Evolutionary conservation across 2,888 invertebrate genomes (phyloP).

Genomic region (Agrotis segetum): DNA sequence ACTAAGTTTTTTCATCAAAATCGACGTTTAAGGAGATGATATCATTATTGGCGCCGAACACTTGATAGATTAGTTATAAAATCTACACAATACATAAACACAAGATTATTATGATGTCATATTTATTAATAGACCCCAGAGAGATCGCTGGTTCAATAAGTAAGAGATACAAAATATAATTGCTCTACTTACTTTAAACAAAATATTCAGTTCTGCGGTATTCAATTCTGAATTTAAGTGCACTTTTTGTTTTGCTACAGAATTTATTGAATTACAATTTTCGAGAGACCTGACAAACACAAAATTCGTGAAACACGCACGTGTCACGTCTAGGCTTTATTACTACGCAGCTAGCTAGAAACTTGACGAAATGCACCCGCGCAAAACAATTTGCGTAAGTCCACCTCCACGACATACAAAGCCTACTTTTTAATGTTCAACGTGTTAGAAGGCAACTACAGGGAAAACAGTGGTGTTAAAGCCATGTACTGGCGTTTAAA

Average conservation of each 20-base stretch:
- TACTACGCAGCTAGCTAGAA: background rate
- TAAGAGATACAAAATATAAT: slow-evolving; percentile 33
- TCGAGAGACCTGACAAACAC: background rate
- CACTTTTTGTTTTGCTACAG: background rate
- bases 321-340: too few relatives aligned
- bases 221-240: slow-evolving; percentile 20
- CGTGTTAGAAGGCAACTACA: too few relatives aligned
- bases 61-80: slow-evolving; percentile 57
- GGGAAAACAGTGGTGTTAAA: too few relatives aligned
- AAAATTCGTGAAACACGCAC: background rate
- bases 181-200: slow-evolving; percentile 31
- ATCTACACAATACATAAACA: slow-evolving; percentile 56
- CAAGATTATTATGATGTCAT: slow-evolving; percentile 58
- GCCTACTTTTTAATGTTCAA: too few relatives aligned
- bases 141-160: slow-evolving; percentile 45
- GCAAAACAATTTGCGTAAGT: background rate
- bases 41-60: slow-evolving; percentile 56
- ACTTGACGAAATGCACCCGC: background rate
- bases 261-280: slow-evolving; percentile 11
- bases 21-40: slow-evolving; percentile 55
- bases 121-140: slow-evolving; percentile 46
- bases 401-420: too few relatives aligned
- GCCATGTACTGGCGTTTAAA: too few relatives aligned
- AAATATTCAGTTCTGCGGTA: slow-evolving; percentile 4
- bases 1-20: slow-evolving; percentile 5